These are phyloP conservation scores for Spea multiplicata DNA, from an alignment of 2,113 vertebrate species.

Conservation along the genomic window DNA sequence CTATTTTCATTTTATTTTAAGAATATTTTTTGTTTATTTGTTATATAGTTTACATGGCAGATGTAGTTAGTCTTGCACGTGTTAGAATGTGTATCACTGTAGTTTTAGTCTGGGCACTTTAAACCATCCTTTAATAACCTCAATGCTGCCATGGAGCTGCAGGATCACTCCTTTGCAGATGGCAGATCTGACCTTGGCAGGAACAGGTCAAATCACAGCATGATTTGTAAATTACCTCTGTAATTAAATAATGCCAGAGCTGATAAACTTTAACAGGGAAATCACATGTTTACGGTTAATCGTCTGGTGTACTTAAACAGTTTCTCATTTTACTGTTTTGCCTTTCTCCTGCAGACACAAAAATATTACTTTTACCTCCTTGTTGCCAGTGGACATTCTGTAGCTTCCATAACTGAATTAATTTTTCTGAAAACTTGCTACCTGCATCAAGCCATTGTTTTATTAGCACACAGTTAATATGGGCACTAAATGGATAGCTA, in stretches of 20 bases:
- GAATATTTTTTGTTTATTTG: not conserved
- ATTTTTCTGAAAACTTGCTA: not conserved
- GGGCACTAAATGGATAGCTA: too few species aligned
- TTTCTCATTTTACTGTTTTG: not conserved
- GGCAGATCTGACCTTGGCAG: not conserved
- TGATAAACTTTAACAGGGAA: not conserved
- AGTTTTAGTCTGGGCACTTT: constrained; percentile 11
- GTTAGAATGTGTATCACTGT: constrained; percentile 12
- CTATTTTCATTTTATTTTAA: not conserved
- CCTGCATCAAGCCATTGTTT: too few species aligned
- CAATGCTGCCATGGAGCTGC: not conserved
- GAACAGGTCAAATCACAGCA: not conserved
- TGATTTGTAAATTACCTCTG: not conserved
- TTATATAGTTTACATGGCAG: not conserved
- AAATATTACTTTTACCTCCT: not conserved
- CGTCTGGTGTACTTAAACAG: not conserved
- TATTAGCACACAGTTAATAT: too few species aligned
- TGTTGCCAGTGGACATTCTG: not conserved
- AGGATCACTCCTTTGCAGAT: not conserved
- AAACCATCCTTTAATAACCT: constrained; percentile 11
- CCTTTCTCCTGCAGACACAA: not conserved
- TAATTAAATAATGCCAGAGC: not conserved
- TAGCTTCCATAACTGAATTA: not conserved
- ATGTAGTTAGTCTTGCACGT: constrained; percentile 10
- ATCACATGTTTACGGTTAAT: not conserved